Evolutionary conservation across 2,797 vertebrate species (phyloP), one percentile per base, ranked within the genome.

Genomic region (Tachyglossus aculeatus): DNA sequence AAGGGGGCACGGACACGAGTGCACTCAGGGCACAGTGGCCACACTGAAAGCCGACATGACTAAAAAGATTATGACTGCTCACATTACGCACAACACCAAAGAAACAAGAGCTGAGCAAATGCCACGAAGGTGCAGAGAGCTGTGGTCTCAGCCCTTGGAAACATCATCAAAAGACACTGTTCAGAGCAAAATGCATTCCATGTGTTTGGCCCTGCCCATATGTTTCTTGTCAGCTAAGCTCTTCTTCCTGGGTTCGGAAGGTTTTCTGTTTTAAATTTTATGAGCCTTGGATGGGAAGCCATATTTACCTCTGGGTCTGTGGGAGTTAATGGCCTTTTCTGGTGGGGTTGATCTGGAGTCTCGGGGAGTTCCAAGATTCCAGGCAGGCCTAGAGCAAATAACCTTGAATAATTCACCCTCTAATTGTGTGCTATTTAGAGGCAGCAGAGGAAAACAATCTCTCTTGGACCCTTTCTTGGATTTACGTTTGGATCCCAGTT

Each of bases 191-290:
- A 86, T 84, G 47, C 68, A 67, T 88, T 79, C 84, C 84, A 84
- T 84, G 82, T 84, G 79, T 67, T 78, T 44, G 77, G 75, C 55
- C 53, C 64, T 72, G 67, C 74, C 69, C 84, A 80, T 83, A 44
- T 83, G 84, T 85, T 84, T 85, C 78, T 85, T 82, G 78, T 88
- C 86, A 88, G 54, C 7, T 5, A 48, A 71, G 74, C 77, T 37
- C 67, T 40, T 83, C 63, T 80, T 83, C 83, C 76, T 80, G 67
- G 76, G 69, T 65, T 82, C 2, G 12, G 71, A 69, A 67, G 64
- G 53, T 67, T 86, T 86, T 86, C 71, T 88, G 74, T 86, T 88
- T 85, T 84, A 85, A 83, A 86, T 82, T 86, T 86, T 86, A 81
- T 71, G 86, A 83, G 74, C 48, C 33, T 81, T 83, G 82, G 55